Evolutionary conservation across 2,888 invertebrate genomes (phyloP).

Genomic region (Caradrina kadenii): DNA sequence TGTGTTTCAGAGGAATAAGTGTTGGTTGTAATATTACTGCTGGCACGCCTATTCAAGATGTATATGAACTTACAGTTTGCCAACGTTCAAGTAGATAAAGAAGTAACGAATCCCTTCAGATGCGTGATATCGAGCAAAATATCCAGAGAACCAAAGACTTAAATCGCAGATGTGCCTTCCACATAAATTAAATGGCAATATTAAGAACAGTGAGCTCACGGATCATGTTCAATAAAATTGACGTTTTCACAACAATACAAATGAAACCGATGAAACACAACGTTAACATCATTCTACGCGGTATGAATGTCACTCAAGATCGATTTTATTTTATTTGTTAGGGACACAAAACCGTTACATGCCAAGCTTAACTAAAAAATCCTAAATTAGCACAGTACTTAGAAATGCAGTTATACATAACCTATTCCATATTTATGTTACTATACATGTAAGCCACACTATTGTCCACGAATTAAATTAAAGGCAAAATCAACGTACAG

Average conservation of each 20-base stretch:
- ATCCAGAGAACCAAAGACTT: background rate
- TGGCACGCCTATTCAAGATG: conserved; percentile 18
- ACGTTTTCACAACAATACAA: background rate
- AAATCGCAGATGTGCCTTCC: too few relatives aligned
- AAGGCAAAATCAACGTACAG: too few relatives aligned
- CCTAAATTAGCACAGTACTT: too few relatives aligned
- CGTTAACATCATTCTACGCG: background rate
- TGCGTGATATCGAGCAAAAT: background rate
- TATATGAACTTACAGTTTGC: background rate
- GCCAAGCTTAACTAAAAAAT: too few relatives aligned
- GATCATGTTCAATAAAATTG: background rate
- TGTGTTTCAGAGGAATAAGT: conserved; percentile 16
- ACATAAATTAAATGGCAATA: background rate
- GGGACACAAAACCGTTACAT: too few relatives aligned
- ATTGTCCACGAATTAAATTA: too few relatives aligned
- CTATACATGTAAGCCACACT: too few relatives aligned
- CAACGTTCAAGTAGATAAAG: background rate
- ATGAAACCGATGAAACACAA: background rate
- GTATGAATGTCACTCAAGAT: background rate
- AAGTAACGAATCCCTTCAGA: background rate
- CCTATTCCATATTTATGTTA: too few relatives aligned
- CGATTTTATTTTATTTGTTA: too few relatives aligned
- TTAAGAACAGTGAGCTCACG: background rate
- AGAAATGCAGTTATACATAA: too few relatives aligned
- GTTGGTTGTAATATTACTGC: conserved; percentile 5